A percentile compares a stretch with the other conserved stretches of the same genome.
phyloP scores from a whole-genome alignment of 2,113 vertebrate species.

The Apus apus region DNA sequence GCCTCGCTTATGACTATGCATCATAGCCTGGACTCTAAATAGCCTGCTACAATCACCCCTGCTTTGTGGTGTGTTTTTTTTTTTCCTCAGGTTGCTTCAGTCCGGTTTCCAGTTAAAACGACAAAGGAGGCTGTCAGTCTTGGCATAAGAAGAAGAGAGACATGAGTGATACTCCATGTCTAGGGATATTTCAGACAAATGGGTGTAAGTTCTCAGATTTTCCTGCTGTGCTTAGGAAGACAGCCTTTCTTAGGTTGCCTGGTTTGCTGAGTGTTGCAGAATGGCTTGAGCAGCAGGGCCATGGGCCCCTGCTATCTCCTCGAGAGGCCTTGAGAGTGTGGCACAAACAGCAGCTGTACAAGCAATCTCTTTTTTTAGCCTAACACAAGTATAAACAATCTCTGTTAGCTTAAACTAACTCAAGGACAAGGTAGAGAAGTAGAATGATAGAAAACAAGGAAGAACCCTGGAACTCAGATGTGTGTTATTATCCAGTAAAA shows the following conservation, averaged over 20 bases:
- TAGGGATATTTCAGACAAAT: neutral
- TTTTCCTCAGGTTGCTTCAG: neutral
- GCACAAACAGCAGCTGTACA: too few relatives aligned
- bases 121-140: neutral
- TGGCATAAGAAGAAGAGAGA: neutral
- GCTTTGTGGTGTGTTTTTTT: neutral
- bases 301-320: too few relatives aligned
- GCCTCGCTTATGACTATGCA: accelerated
- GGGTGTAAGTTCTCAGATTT: neutral
- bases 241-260: neutral
- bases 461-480: too few relatives aligned
- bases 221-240: neutral
- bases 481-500: too few relatives aligned
- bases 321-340: too few relatives aligned
- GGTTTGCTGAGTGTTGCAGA: too few relatives aligned
- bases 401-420: too few relatives aligned
- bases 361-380: too few relatives aligned
- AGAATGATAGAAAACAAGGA: too few relatives aligned
- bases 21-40: neutral
- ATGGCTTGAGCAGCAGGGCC: too few relatives aligned
- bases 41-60: accelerated
- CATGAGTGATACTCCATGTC: accelerated
- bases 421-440: too few relatives aligned
- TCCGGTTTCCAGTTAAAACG: neutral
- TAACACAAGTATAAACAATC: too few relatives aligned